Evolutionary conservation across 2,797 vertebrate species (phyloP).

Genomic region (Staurois parvus): DNA sequence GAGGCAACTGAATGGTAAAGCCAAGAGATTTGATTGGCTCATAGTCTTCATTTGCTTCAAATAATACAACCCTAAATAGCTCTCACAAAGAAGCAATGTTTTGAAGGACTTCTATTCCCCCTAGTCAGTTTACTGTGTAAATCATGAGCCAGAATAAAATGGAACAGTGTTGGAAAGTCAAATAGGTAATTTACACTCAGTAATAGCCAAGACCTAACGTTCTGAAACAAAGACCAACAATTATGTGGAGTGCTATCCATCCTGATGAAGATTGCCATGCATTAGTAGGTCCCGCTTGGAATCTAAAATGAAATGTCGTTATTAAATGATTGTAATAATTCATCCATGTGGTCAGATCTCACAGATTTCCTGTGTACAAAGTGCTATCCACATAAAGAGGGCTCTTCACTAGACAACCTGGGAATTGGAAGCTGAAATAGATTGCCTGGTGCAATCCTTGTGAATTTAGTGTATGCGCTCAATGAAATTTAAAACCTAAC

Average conservation of each 20-base stretch:
- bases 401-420: neutral
- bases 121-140: constrained; percentile 54
- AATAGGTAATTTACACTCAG: constrained; percentile 54
- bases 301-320: constrained; percentile 41
- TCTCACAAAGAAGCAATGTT: constrained; percentile 55
- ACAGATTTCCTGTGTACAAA: neutral
- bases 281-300: constrained; percentile 37
- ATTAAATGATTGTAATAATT: constrained; percentile 38
- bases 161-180: constrained; percentile 56
- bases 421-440: neutral
- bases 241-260: constrained; percentile 36
- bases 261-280: constrained; percentile 43
- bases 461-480: neutral
- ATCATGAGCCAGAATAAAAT: constrained; percentile 47
- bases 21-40: constrained; percentile 60
- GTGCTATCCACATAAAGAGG: neutral
- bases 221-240: constrained; percentile 52
- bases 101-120: constrained; percentile 58
- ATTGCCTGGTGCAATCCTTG: neutral
- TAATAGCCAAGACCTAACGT: constrained; percentile 52
- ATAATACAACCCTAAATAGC: constrained; percentile 60
- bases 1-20: constrained; percentile 59
- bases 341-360: constrained; percentile 13
- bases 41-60: constrained; percentile 57
- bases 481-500: too few relatives aligned